Evolutionary conservation across 2,797 vertebrate genomes (phyloP).

Genomic region (Centropyge bicolor): DNA sequence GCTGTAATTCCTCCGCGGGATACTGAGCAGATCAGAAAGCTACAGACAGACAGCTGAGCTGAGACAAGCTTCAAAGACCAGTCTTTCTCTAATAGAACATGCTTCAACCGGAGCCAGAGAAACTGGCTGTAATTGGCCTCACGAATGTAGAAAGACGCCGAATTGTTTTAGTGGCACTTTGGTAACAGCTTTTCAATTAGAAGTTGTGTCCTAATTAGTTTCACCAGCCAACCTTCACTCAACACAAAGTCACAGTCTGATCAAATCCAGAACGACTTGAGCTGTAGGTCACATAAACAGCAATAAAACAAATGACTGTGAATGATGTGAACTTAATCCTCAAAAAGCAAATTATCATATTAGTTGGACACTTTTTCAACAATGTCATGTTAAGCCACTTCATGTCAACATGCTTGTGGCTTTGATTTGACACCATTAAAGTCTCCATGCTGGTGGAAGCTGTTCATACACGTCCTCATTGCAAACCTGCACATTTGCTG

Average conservation of each 20-base stretch:
- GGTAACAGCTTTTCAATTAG: not conserved
- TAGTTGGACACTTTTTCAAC: not conserved
- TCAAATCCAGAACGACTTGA: not conserved
- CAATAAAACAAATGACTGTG: no score
- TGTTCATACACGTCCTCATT: not conserved
- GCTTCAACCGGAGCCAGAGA: not conserved
- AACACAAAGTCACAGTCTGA: slow-evolving; percentile 1
- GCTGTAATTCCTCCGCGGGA: slow-evolving; percentile 9
- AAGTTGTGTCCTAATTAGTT: slow-evolving; percentile 6
- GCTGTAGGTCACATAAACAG: not conserved
- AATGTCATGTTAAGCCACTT: not conserved
- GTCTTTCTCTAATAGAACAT: slow-evolving; percentile 11
- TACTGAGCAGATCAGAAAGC: slow-evolving; percentile 32
- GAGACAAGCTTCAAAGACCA: slow-evolving; percentile 29
- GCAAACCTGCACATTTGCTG: slow-evolving; percentile 3
- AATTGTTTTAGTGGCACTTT: not conserved
- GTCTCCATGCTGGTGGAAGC: not conserved
- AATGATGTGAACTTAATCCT: not conserved
- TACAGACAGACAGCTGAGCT: slow-evolving; percentile 11
- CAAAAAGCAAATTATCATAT: not conserved
- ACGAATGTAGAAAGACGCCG: not conserved
- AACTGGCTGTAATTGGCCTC: slow-evolving; percentile 29
- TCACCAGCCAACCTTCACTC: not conserved
- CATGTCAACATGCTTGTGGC: not conserved
- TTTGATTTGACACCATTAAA: not conserved